Conservation (phyloP, 2,113 vertebrate genomes). For the Malurus elegans region DNA sequence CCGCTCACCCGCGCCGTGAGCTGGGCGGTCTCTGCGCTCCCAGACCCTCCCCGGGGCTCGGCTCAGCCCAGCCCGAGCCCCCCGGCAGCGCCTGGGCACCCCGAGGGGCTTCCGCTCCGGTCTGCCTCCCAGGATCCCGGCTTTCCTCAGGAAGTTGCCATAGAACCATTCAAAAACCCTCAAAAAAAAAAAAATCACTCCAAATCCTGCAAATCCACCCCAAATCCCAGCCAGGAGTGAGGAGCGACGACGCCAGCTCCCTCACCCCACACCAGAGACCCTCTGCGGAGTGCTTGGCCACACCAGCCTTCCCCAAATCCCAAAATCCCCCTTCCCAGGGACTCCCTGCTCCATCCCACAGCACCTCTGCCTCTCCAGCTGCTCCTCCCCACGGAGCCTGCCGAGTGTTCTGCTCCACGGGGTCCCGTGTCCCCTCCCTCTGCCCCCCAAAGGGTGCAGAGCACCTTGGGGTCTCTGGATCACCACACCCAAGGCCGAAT, state of each 20-base stretch:
- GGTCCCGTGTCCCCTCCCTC: neutral
- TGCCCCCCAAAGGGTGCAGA: neutral
- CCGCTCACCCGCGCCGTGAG: neutral
- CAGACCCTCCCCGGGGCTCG: neutral
- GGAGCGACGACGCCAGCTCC: neutral
- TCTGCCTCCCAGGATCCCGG: neutral
- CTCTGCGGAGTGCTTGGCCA: neutral
- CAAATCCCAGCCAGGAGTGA: neutral
- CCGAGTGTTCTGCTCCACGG: accelerated
- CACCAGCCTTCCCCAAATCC: neutral
- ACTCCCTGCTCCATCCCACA: neutral
- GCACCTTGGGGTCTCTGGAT: neutral
- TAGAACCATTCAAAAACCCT: neutral
- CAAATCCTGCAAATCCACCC: neutral
- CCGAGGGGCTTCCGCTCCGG: neutral
- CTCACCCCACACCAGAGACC: neutral
- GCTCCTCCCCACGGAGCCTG: neutral
- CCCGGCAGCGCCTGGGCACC: neutral
- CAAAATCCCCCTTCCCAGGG: neutral
- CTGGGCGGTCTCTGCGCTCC: neutral
- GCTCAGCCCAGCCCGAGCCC: neutral
- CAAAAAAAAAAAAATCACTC: neutral
- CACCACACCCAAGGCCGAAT: accelerated
- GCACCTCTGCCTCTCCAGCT: neutral
- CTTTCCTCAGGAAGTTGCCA: neutral